Conservation (phyloP, 2,888 invertebrate genomes). For the Cosmorhoe ocellata region DNA sequence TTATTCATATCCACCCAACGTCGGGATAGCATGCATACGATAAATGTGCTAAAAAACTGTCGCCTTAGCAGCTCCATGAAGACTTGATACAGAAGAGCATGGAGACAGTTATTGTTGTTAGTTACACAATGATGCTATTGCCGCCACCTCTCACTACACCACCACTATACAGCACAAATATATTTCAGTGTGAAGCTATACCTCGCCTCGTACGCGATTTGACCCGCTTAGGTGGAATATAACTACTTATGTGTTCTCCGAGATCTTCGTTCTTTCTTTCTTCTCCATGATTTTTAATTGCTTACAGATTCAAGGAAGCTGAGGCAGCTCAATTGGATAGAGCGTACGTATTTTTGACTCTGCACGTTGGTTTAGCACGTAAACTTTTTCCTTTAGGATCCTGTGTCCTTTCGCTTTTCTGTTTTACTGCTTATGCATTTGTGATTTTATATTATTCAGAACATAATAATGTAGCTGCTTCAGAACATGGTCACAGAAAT, state of each 20-base stretch:
- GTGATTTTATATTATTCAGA: constrained; percentile 9
- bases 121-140: constrained; percentile 52
- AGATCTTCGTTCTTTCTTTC: constrained; percentile 69
- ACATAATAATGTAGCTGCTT: constrained; percentile 27
- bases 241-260: constrained; percentile 52
- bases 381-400: constrained; percentile 50
- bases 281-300: constrained; percentile 81
- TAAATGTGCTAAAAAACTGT: constrained; percentile 46
- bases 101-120: constrained; percentile 7
- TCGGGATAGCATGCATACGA: constrained; percentile 62
- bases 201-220: constrained; percentile 56
- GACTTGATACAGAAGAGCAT: constrained; percentile 25
- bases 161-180: constrained; percentile 64
- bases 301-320: constrained; percentile 93
- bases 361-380: constrained; percentile 58
- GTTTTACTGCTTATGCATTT: constrained; percentile 34
- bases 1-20: constrained; percentile 68
- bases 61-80: constrained; percentile 42
- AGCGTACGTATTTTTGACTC: constrained; percentile 88
- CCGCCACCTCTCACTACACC: constrained; percentile 58
- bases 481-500: not conserved
- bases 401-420: constrained; percentile 54
- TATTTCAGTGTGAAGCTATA: constrained; percentile 57
- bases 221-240: constrained; percentile 64
- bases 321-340: constrained; percentile 90